Base-by-base conservation (phyloP, 53 echinoderm and acorn worm genomes). In the Zoroaster sp. region DNA sequence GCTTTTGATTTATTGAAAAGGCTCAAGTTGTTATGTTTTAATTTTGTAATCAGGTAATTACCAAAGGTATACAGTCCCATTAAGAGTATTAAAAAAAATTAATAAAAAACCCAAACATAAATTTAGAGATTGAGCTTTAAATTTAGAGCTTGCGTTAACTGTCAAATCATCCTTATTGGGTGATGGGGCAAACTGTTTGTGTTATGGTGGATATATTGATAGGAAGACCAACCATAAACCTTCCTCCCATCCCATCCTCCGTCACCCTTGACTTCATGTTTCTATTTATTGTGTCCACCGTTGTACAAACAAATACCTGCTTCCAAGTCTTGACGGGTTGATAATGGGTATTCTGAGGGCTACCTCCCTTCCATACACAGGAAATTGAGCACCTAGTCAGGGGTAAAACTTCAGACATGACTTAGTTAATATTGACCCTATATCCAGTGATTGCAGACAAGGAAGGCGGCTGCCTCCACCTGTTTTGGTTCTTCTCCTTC, bases 131-230 rank as follows among this genome's bases (percentile, higher is more conserved):
- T n/a, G n/a, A n/a, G n/a, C n/a, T 34, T 76, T 76, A 46, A 46
- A 8, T 33, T 38, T 38, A 40, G n/a, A 42, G 5, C 17, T 33
- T 76, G 76, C 45, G 76, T 76, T 47, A 15, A 31, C 49, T 76
- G 28, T 49, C 51, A 76, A 76, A 34, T 46, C 76, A 76, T 51
- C 76, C 49, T 32, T 33, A 36, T 41, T n/a, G 17, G 41, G 41
- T 13, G 21, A 39, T 21, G 23, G 14, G 55, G 38, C 11, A 36
- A 55, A 78, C 8, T 78, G 78, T 78, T 78, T 53, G 59, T 59
- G 78, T 78, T 78, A 78, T 59, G 78, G 55, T 78, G 18, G 78
- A 54, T 78, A 38, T 53, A 18, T 78, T 53, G 39, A 78, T 78
- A 37, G 63, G 78, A 37, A 53, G 35, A 38, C 78, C 67, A 68